A percentile compares a stretch with the other conserved stretches of the same genome.
These are phyloP conservation scores for Drosophila incognita DNA, from an alignment of 2,888 invertebrate genomes.

Conservation along the genomic window DNA sequence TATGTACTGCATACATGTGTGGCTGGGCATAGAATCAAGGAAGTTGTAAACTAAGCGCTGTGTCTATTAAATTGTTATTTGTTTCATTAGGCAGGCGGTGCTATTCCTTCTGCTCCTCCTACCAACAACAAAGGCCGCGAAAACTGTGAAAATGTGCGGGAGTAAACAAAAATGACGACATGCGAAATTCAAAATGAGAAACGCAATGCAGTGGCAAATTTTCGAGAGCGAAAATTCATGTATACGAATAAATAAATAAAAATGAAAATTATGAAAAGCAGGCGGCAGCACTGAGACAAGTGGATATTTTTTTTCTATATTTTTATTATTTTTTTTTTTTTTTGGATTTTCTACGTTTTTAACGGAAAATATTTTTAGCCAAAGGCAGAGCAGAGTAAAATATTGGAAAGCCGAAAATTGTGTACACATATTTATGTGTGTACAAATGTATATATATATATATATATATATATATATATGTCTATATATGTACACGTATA, in stretches of 20 bases:
- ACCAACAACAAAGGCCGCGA: conserved; percentile 55
- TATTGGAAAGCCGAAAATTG: conserved; percentile 73
- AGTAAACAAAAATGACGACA: conserved; percentile 74
- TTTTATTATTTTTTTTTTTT: conserved; percentile 30
- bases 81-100: conserved; percentile 41
- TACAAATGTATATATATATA: conserved; percentile 10
- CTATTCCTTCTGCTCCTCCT: conserved; percentile 22
- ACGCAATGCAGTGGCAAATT: conserved; percentile 26
- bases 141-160: conserved; percentile 33
- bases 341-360: conserved; percentile 51
- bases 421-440: conserved; percentile 8
- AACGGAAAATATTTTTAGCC: conserved; percentile 74
- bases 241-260: conserved; percentile 67
- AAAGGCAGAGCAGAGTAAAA: conserved; percentile 53
- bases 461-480: conserved; percentile 3
- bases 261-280: conserved; percentile 75
- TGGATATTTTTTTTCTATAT: conserved; percentile 37
- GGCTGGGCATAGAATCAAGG: conserved; percentile 52
- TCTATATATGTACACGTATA: conserved; percentile 13
- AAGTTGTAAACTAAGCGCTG: conserved; percentile 67
- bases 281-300: conserved; percentile 51
- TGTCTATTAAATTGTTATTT: conserved; percentile 72
- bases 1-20: conserved; percentile 18
- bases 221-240: conserved; percentile 34
- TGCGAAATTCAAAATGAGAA: conserved; percentile 44